Base-by-base conservation (phyloP, 2,113 vertebrate genomes). In the Parus major region DNA sequence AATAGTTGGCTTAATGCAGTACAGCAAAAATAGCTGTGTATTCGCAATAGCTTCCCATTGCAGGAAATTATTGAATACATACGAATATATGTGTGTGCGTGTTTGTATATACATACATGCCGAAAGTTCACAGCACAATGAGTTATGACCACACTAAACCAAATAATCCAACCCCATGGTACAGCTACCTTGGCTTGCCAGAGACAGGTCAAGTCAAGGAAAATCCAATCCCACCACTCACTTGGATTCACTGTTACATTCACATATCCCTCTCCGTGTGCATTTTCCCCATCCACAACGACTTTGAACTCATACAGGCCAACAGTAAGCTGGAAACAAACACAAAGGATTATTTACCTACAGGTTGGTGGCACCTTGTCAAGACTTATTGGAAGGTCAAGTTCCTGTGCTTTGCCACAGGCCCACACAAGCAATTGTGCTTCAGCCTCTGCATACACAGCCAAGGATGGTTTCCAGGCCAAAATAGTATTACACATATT, bases 221-320 rank as follows among this genome's bases (percentile, higher is more conserved):
- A 63, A 81, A 39, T 4, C 29, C 69, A 47, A 15, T 4, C 17
- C 57, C 57, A 71, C 2, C 65, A 91, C 97, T 97, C 97, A 99
- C 99, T 98, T 98, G 99, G 99, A 88, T 99, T 99, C 72, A 99
- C 99, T 0, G 99, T 99, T 14, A 99, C 99, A 12, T 99, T 99
- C 96, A 99, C 99, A 2, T 98, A 99, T 84, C 99, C 99, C 96
- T 99, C 99, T 53, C 99, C 99, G 0, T 97, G 98, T 0, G 98
- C 98, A 0, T 98, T 98, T 0, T 98, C 98, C 15, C 98, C 99
- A 2, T 98, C 97, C 15, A 99, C 99, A 0, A 98, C 96, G 36
- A 99, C 98, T 96, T 97, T 99, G 97, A 99, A 99, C 96, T 99
- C 99, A 7, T 99, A 99, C 33, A 99, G 97, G 55, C 99, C 99